A percentile compares a stretch with the other conserved stretches of the same genome.
Conservation (phyloP, 1,140 invertebrate genomes). For the Anadara kagoshimensis region DNA sequence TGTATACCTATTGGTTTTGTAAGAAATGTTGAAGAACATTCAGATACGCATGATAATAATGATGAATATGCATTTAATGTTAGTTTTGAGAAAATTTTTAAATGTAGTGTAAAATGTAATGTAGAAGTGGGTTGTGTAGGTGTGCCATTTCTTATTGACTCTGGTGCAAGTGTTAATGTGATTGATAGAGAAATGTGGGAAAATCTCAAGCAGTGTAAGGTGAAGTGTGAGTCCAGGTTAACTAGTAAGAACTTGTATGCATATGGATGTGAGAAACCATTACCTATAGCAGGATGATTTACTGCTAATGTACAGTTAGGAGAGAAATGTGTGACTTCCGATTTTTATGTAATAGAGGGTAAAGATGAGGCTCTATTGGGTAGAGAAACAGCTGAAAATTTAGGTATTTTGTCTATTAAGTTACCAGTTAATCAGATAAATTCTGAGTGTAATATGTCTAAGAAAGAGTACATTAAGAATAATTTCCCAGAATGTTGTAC, state of each 20-base stretch:
- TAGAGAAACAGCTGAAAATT: slow-evolving; percentile 1
- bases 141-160: no score
- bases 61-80: slow-evolving; percentile 13
- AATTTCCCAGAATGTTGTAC: slow-evolving; percentile 1
- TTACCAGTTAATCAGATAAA: background rate
- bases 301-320: slow-evolving; percentile 16
- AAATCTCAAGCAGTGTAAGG: background rate
- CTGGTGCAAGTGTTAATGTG: slow-evolving; percentile 35
- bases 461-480: background rate
- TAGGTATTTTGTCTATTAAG: slow-evolving; percentile 9
- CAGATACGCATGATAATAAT: background rate
- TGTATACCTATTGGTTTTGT: no score
- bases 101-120: no score
- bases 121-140: slow-evolving; percentile 21
- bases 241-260: slow-evolving; percentile 34
- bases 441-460: background rate
- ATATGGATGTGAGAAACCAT: slow-evolving; percentile 28
- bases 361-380: slow-evolving; percentile 23
- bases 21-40: background rate
- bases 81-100: background rate
- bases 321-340: slow-evolving; percentile 7
- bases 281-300: slow-evolving; percentile 36
- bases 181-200: slow-evolving; percentile 15
- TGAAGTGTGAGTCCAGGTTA: slow-evolving; percentile 4
- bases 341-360: slow-evolving; percentile 31